Base-by-base conservation (phyloP, 2,113 vertebrate genomes). In the Lota lota region DNA sequence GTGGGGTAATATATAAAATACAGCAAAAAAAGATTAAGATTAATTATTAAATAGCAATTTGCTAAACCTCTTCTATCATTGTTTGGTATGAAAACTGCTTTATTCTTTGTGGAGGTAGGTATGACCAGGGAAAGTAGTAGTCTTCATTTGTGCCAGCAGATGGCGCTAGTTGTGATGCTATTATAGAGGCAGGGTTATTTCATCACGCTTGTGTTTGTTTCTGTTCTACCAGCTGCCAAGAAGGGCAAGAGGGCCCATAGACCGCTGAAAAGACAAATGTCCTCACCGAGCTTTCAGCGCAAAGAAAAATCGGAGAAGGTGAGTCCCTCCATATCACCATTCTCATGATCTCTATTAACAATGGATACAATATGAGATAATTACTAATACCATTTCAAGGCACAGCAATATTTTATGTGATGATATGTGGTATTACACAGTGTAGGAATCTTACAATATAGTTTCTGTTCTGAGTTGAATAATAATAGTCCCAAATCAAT, bases 281-380 rank as follows among this genome's bases (percentile, higher is more conserved):
- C 95, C 67, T 98, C 96, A 36, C 94, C 95, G 0, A 94, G 92
- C 85, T 76, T 95, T 75, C 94, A 94, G 62, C 96, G 94, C 83
- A 96, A 90, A 87, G 96, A 97, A 70, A 96, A 93, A 73, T 5
- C 85, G 54, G 96, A 97, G 1, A 98, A 97, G 93, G 96, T 97
- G 86, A 40, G 62, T 22, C 11, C 18, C 22, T 3, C 15, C 14
- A 47, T 19, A 10, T 47, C 40, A 47, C 40, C 40, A 47, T 10
- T 47, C 40, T 10, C 40, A 11, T 11, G 7, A 14, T 14, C 40
- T 47, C 10, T 47, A 47, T 47, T 47, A 47, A 47, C 40, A 47
- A 12, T 47, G 40, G 40, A 47, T 47, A 10, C 1, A 47, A 47
- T 47, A 47, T 47, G 40, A 47, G 10, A 47, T 47, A 5, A 47